Evolutionary conservation across 2,888 invertebrate species (phyloP), one percentile per base, ranked within the genome.

Genomic region (Pyralis farinalis): DNA sequence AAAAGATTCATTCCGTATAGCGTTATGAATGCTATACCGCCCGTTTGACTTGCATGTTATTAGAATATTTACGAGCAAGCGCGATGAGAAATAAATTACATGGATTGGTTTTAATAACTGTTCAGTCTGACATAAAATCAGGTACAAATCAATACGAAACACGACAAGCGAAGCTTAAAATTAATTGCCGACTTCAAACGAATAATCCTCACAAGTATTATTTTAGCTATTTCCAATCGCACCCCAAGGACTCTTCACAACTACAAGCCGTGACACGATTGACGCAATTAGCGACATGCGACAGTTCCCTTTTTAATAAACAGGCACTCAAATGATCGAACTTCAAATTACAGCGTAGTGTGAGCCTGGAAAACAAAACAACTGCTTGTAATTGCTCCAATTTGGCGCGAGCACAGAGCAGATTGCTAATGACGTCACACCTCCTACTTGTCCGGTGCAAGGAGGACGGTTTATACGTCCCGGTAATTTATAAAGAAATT

Each of bases 371-470:
- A 63, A 68, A 69, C 73, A 78, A 79, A 78, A 77, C 73, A 75
- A 76, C 58, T 55, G 60, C 68, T 25, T 16, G 38, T 84, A 84
- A 84, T 83, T 84, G 80, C 71, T 69, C 66, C 80, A 82, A 84
- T 83, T 80, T 82, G 73, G 66, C 55, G 58, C 53, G 57, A 60
- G 72, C 78, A 69, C 69, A 74, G 55, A 53, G 59, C 58, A 47
- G 57, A 71, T 71, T 72, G 74, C 71, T 78, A 74, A 80, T 82
- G 80, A 79, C 74, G 72, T 73, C 79, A 72, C 71, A 72, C 70
- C 68, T 71, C 53, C 58, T 59, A 53, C 52, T 59, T 63, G 60
- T 50, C 60, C 54, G 46, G 2, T 37, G 38, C 44, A 31, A 41
- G 44, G 48, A 41, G 44, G 48, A 42, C 44, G 32, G 21, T 60